Percentiles rank a stretch among this genome's conserved stretches.
These are phyloP conservation scores for Marronus borbonicus DNA, from an alignment of 2,888 invertebrate genomes.

Conservation along the genomic window DNA sequence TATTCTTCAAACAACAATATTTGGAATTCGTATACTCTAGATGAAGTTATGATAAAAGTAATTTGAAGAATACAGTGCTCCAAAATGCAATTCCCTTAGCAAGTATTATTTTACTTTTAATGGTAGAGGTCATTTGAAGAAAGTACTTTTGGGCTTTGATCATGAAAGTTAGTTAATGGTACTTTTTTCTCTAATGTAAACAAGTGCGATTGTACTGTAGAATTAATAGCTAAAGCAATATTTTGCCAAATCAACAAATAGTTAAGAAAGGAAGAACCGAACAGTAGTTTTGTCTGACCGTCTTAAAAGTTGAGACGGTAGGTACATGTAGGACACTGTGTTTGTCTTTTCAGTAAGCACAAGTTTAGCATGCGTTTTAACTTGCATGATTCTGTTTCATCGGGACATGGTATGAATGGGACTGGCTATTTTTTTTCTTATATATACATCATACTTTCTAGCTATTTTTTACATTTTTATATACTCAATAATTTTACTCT, in stretches of 20 bases:
- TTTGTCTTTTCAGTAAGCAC: conserved; percentile 51
- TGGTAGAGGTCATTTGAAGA: too few species aligned
- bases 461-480: conserved; percentile 44
- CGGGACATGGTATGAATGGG: conserved; percentile 70
- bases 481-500: conserved; percentile 34
- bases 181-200: conserved; percentile 21
- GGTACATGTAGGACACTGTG: conserved; percentile 48
- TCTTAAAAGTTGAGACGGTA: conserved; percentile 45
- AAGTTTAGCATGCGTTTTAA: conserved; percentile 62
- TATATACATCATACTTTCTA: conserved; percentile 42
- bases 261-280: conserved; percentile 7
- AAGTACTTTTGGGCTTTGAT: too few species aligned
- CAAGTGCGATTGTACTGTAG: conserved; percentile 34
- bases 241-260: conserved; percentile 6
- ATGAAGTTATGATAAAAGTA: too few species aligned
- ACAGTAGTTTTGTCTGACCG: conserved; percentile 36
- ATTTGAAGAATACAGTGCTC: too few species aligned
- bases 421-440: conserved; percentile 53
- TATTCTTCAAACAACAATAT: too few species aligned
- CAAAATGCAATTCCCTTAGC: too few species aligned
- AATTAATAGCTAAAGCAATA: conserved; percentile 27
- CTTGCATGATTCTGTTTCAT: conserved; percentile 60
- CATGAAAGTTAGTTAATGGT: background rate
- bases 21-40: too few species aligned
- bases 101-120: too few species aligned